These are phyloP conservation scores for Ferrisia virgata DNA, from an alignment of 2,888 invertebrate genomes.

Conservation along the genomic window DNA sequence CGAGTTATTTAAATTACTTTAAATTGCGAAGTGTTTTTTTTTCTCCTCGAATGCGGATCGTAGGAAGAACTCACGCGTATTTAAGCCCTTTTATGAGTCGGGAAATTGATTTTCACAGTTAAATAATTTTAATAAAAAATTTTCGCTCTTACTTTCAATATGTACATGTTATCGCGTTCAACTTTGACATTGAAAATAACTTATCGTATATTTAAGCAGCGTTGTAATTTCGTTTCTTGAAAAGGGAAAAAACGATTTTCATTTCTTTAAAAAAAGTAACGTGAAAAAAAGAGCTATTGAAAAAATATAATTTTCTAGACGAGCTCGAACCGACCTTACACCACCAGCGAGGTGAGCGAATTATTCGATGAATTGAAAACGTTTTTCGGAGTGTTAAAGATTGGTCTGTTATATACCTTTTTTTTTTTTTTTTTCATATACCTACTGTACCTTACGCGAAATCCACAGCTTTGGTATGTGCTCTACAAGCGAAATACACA, in stretches of 20 bases:
- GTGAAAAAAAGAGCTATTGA: not conserved
- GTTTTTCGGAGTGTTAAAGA: not conserved
- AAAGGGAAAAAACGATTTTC: not conserved
- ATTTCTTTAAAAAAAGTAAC: not conserved
- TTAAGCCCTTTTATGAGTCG: constrained; percentile 9
- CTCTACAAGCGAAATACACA: not conserved
- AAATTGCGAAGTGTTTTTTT: not conserved
- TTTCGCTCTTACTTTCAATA: not conserved
- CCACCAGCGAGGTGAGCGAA: not conserved
- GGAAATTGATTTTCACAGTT: constrained; percentile 22
- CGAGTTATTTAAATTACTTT: not conserved
- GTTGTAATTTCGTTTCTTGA: not conserved
- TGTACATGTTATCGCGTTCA: not conserved
- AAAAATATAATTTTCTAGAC: constrained; percentile 1
- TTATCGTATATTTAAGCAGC: not conserved
- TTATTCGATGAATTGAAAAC: not conserved
- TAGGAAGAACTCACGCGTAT: constrained; percentile 1
- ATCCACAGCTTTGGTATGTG: too few species aligned
- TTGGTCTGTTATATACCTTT: too few species aligned
- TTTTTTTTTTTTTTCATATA: too few species aligned
- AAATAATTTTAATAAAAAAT: constrained; percentile 27
- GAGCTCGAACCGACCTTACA: not conserved
- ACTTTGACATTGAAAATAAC: constrained; percentile 29
- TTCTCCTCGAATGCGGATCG: not conserved
- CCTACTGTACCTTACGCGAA: too few species aligned